phyloP scores from a whole-genome alignment of 23 tunicate species.

The Halocynthia roretzi region DNA sequence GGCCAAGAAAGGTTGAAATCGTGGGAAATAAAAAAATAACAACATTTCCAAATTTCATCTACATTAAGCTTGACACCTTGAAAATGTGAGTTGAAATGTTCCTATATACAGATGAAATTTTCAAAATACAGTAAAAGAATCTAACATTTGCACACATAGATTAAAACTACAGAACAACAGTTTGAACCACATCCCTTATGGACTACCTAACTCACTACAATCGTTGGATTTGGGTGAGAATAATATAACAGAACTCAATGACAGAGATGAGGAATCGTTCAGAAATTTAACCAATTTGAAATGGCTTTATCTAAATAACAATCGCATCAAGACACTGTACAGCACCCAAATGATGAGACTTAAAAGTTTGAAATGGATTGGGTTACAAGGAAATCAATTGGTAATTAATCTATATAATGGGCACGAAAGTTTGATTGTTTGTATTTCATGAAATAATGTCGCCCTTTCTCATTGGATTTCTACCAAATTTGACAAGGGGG shows the following conservation, averaged over 20 bases:
- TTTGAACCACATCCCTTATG: conserved; percentile 17
- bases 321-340: conserved; percentile 8
- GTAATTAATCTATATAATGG: neutral
- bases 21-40: neutral
- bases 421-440: too few species aligned
- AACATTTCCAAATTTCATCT: conserved; percentile 3
- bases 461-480: neutral
- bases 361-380: conserved; percentile 11
- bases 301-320: conserved; percentile 33
- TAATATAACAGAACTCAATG: conserved; percentile 9
- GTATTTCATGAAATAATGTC: too few species aligned
- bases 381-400: conserved; percentile 21
- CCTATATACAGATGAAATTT: too few species aligned
- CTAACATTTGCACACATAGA: neutral
- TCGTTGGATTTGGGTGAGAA: neutral
- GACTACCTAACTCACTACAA: conserved; percentile 1
- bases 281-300: conserved; percentile 16
- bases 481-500: neutral
- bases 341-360: neutral
- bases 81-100: conserved; percentile 2
- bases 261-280: conserved; percentile 19
- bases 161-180: neutral
- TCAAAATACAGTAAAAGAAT: too few species aligned
- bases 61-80: conserved; percentile 1
- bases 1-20: conserved; percentile 8